phyloP scores from a whole-genome alignment of 2,888 invertebrate species.

The Amphipoea oculea region DNA sequence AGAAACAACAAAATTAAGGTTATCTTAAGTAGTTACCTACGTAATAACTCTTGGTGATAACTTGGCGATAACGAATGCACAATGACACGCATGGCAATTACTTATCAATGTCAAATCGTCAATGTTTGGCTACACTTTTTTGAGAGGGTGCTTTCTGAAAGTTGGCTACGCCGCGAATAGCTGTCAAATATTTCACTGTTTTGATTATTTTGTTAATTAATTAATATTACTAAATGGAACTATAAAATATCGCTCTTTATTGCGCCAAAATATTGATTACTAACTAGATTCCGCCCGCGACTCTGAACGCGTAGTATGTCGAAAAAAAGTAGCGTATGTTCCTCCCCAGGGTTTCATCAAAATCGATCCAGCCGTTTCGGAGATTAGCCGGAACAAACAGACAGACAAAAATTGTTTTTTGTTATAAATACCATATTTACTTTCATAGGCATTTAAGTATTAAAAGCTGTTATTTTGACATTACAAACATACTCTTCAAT shows the following conservation, averaged over 20 bases:
- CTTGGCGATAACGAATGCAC: constrained; percentile 23
- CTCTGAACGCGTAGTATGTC: neutral
- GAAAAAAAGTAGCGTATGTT: too few species aligned
- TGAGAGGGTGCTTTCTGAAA: too few species aligned
- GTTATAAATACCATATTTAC: too few species aligned
- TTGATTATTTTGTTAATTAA: neutral
- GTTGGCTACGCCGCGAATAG: neutral
- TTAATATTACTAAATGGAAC: neutral
- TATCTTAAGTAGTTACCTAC: constrained; percentile 31
- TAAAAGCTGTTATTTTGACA: too few species aligned
- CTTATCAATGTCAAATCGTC: constrained; percentile 3
- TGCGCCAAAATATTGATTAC: neutral
- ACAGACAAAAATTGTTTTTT: too few species aligned
- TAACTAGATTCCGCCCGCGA: neutral
- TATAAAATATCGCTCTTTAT: neutral
- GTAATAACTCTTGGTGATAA: constrained; percentile 11
- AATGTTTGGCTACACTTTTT: neutral
- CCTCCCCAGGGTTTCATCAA: too few species aligned
- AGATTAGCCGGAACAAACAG: too few species aligned
- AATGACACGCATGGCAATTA: neutral
- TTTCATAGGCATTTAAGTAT: too few species aligned
- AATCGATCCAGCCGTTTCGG: too few species aligned
- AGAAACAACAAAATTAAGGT: constrained; percentile 20
- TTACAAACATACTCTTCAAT: too few species aligned
- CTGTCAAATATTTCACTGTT: neutral